Evolutionary conservation across 1,140 invertebrate genomes (phyloP).

Genomic region (Calephelis nemesis): DNA sequence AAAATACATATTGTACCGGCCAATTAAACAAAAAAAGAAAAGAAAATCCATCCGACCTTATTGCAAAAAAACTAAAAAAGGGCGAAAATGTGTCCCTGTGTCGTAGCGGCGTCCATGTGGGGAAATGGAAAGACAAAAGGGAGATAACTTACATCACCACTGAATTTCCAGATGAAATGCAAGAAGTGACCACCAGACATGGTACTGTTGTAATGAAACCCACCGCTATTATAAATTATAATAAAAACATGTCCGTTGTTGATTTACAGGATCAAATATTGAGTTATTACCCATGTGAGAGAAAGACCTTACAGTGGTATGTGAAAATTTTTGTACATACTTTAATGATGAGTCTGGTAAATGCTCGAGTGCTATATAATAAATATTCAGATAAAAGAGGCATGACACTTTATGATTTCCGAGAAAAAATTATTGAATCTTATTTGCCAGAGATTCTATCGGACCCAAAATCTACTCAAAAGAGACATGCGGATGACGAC

Average conservation of each 20-base stretch:
- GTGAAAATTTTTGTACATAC: constrained; percentile 42
- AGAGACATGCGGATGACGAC: background rate
- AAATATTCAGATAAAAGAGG: constrained; percentile 1
- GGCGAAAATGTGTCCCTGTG: background rate
- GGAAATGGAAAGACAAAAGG: background rate
- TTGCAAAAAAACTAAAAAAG: background rate
- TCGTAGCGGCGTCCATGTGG: background rate
- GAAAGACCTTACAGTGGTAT: constrained; percentile 52
- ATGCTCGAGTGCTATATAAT: constrained; percentile 11
- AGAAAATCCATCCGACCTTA: background rate
- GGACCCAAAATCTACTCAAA: background rate
- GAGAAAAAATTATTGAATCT: constrained; percentile 12
- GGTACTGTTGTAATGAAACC: constrained; percentile 34
- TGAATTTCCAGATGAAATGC: background rate
- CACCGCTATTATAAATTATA: constrained; percentile 43
- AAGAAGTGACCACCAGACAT: background rate
- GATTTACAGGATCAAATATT: constrained; percentile 54
- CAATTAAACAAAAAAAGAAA: background rate
- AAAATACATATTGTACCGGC: background rate
- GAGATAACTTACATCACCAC: background rate
- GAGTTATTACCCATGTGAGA: constrained; percentile 47
- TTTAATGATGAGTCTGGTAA: constrained; percentile 34
- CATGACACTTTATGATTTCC: constrained; percentile 19
- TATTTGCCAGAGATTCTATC: background rate
- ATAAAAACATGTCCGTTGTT: constrained; percentile 46